phyloP scores from a whole-genome alignment of 1,140 invertebrate species.

The Drosophila grimshawi region DNA sequence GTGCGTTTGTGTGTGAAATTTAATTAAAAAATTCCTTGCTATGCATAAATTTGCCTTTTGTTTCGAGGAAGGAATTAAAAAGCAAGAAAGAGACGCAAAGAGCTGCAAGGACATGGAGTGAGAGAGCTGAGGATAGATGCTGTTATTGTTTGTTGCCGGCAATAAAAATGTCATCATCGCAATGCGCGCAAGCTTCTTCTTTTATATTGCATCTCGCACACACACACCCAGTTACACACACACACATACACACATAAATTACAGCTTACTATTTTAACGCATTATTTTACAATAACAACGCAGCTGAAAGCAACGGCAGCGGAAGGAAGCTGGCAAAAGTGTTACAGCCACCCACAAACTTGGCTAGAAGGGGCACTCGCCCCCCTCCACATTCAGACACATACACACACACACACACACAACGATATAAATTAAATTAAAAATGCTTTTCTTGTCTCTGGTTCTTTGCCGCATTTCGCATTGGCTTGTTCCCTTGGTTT shows the following conservation, averaged over 20 bases:
- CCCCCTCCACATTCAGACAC: background rate
- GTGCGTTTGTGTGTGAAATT: conserved; percentile 73
- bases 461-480: conserved; percentile 34
- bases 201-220: conserved; percentile 40
- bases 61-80: conserved; percentile 29
- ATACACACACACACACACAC: conserved; percentile 3
- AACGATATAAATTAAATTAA: conserved; percentile 74
- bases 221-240: conserved; percentile 17
- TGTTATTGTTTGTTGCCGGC: conserved; percentile 54
- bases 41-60: conserved; percentile 80
- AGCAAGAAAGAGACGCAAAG: background rate
- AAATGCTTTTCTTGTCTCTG: conserved; percentile 58
- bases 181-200: conserved; percentile 42
- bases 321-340: conserved; percentile 34
- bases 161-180: conserved; percentile 79
- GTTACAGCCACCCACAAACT: conserved; percentile 14
- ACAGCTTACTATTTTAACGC: conserved; percentile 52
- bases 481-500: conserved; percentile 41
- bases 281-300: conserved; percentile 62
- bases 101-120: background rate
- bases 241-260: conserved; percentile 43
- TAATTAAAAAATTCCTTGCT: conserved; percentile 80
- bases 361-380: background rate
- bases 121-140: conserved; percentile 13
- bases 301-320: conserved; percentile 24